phyloP scores from a whole-genome alignment of 1,140 invertebrate species.

The Arctopsyche grandis region DNA sequence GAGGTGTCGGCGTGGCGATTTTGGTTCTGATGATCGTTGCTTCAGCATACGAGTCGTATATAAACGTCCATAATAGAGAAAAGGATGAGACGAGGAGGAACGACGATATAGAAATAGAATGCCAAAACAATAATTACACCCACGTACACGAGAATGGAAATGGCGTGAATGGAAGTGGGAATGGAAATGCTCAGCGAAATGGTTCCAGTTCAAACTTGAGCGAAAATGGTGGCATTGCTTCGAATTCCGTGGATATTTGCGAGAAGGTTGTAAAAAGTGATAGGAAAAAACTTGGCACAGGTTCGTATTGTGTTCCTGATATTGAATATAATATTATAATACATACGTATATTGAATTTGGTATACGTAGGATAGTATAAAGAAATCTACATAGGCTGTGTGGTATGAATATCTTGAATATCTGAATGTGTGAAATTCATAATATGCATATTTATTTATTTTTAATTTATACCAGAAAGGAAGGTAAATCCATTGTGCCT shows the following conservation, averaged over 20 bases:
- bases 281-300: not conserved
- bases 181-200: slow-evolving; percentile 32
- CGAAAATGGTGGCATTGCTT: not conserved
- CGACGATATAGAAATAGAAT: slow-evolving; percentile 58
- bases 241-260: not conserved
- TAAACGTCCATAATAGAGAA: slow-evolving; percentile 58
- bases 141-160: slow-evolving; percentile 58
- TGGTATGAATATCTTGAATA: no score
- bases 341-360: not conserved
- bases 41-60: slow-evolving; percentile 67
- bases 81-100: slow-evolving; percentile 54
- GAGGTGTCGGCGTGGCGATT: slow-evolving; percentile 62
- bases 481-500: no score
- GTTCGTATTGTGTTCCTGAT: not conserved
- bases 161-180: slow-evolving; percentile 48
- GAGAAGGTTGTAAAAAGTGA: not conserved
- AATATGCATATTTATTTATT: no score
- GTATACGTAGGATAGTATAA: no score
- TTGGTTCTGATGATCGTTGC: slow-evolving; percentile 69
- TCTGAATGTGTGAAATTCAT: no score
- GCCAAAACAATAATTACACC: slow-evolving; percentile 65
- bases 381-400: no score
- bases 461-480: no score
- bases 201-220: slow-evolving; percentile 53
- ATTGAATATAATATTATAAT: not conserved